Base-by-base conservation (phyloP, 1,140 invertebrate genomes). In the Periplaneta americana region DNA sequence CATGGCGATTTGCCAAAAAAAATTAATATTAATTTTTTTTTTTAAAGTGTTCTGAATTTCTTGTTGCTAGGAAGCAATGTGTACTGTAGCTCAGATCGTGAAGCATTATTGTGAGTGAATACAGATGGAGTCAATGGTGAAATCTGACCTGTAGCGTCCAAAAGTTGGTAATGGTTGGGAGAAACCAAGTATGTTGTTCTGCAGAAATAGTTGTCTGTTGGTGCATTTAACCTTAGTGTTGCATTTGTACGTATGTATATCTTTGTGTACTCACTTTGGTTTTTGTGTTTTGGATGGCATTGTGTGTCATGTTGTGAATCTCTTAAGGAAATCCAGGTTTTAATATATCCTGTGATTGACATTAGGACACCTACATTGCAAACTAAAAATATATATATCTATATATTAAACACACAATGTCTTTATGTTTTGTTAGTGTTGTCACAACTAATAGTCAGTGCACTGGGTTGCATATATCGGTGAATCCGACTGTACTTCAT, bases 291-390 rank as follows among this genome's bases (percentile, higher is more conserved):
- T 34, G 79, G 35, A 76, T 81, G 80, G 80, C 74, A 77, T 81
- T 81, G 74, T 81, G 80, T 81, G 80, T 81, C 13, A 74, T 81
- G 74, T 81, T 77, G 80, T 81, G 33, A 76, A 78, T 81, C n/a
- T 28, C 48, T 48, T 28, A 66, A 66, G 48, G 48, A n/a, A 28
- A 66, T 66, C 22, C 48, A 66, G 48, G 48, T 66, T 66, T 66
- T 66, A 22, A n/a, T 66, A n/a, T 28, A 28, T 66, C 48, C 48
- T 28, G n/a, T 66, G 48, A 66, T 66, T 66, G 18, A 81, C 34
- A 39, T 34, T 36, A 37, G 36, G 11, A 31, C 35, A 39, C 34
- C 34, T 15, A 13, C 35, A 36, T 78, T 11, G n/a, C 35, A 36
- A 13, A 74, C n/a, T 8, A 33, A 74, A 75, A 34, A 34, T 22